These are phyloP conservation scores for Andrena camellia DNA, from an alignment of 2,888 invertebrate species.

Conservation along the genomic window DNA sequence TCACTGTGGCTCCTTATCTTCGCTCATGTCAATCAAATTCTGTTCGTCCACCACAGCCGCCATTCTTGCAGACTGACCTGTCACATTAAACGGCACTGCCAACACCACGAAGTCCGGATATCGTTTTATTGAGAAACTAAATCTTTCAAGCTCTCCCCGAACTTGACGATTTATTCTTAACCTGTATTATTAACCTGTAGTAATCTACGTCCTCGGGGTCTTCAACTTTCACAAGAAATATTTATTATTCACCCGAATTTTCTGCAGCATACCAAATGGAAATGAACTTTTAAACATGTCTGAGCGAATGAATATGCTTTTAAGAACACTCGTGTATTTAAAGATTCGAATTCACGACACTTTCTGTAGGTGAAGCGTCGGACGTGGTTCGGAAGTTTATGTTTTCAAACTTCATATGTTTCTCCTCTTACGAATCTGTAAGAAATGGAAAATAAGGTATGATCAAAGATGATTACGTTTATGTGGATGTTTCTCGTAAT, in stretches of 20 bases:
- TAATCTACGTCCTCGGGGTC: background rate
- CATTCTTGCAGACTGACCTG: conserved; percentile 76
- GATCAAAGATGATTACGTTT: background rate
- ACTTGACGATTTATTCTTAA: no score
- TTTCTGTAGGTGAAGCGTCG: background rate
- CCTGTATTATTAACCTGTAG: no score
- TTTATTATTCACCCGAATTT: background rate
- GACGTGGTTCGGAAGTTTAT: background rate
- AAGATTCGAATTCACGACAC: conserved; percentile 25
- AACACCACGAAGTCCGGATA: conserved; percentile 16
- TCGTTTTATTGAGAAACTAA: conserved; percentile 3
- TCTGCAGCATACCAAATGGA: background rate
- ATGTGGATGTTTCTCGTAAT: background rate
- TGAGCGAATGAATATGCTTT: conserved; percentile 12
- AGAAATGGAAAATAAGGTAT: conserved; percentile 50
- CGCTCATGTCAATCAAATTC: conserved; percentile 79
- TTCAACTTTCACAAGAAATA: background rate
- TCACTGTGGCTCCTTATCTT: conserved; percentile 81
- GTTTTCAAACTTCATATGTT: background rate
- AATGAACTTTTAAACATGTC: background rate
- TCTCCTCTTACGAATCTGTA: background rate
- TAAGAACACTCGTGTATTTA: conserved; percentile 29
- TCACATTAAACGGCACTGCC: conserved; percentile 54
- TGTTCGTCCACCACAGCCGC: conserved; percentile 81
- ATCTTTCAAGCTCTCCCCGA: background rate